Conservation (phyloP, 1,140 invertebrate genomes). For the Trichomalopsis sarcophagae region DNA sequence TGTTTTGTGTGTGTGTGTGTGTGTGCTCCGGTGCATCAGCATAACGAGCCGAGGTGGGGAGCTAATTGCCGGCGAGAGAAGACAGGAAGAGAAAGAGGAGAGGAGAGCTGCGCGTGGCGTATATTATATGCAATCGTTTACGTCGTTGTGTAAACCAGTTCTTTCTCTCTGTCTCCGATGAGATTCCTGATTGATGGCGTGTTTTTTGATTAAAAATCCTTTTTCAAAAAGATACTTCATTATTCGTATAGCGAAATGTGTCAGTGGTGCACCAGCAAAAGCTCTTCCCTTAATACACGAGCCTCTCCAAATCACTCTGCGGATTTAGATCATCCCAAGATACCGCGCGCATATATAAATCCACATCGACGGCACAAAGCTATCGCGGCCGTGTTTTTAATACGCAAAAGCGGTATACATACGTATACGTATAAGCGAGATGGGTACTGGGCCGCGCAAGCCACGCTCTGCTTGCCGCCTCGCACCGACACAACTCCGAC, state of each 20-base stretch:
- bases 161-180: too few relatives aligned
- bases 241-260: too few relatives aligned
- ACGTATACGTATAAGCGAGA: background rate
- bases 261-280: too few relatives aligned
- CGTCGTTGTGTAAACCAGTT: background rate
- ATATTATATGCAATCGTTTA: background rate
- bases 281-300: too few relatives aligned
- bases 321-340: too few relatives aligned
- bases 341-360: too few relatives aligned
- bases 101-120: too few relatives aligned
- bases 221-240: too few relatives aligned
- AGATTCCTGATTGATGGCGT: too few relatives aligned
- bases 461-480: conserved; percentile 44
- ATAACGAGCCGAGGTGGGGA: background rate
- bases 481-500: background rate
- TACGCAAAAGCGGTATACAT: background rate
- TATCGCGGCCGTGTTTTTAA: background rate
- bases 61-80: conserved; percentile 7
- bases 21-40: background rate
- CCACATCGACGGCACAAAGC: background rate
- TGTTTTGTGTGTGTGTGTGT: background rate
- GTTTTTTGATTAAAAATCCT: too few relatives aligned
- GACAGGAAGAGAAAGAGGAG: background rate
- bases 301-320: too few relatives aligned
- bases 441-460: conserved; percentile 29